phyloP scores from a whole-genome alignment of 2,797 vertebrate species.

The Tiaroga cobitis region DNA sequence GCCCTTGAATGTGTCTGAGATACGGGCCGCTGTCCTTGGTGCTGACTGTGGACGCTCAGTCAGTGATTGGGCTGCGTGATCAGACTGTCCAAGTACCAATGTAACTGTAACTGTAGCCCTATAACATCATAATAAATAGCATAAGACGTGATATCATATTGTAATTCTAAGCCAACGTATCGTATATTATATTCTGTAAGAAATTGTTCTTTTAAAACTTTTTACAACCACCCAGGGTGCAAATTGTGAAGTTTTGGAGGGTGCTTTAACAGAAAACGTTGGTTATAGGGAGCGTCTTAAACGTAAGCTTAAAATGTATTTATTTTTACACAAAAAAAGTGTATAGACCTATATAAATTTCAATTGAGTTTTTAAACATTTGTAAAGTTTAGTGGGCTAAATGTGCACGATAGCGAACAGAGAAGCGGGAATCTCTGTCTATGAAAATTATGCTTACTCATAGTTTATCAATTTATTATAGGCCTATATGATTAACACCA shows the following conservation, averaged over 20 bases:
- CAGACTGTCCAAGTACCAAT: slow-evolving; percentile 19
- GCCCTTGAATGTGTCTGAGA: slow-evolving; percentile 6
- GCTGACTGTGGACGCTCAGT: slow-evolving; percentile 24
- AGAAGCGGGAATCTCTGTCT: too few relatives aligned
- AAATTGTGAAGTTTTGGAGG: neutral
- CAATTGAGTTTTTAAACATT: neutral
- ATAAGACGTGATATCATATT: neutral
- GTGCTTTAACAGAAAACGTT: neutral
- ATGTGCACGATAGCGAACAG: neutral
- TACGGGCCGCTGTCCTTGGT: slow-evolving; percentile 44
- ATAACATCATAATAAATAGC: neutral
- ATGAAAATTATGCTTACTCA: neutral
- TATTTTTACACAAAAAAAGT: neutral
- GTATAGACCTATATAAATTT: neutral
- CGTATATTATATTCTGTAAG: neutral
- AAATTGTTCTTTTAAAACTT: neutral
- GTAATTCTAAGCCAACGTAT: neutral
- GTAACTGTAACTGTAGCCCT: neutral
- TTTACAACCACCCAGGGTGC: too few relatives aligned
- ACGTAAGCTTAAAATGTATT: neutral
- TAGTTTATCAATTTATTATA: neutral
- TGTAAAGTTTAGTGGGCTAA: neutral
- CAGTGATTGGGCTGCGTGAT: slow-evolving; percentile 13
- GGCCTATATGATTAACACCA: neutral
- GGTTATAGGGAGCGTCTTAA: neutral